Evolutionary conservation across 2,113 vertebrate genomes (phyloP).

Genomic region (Pogona vitticeps): DNA sequence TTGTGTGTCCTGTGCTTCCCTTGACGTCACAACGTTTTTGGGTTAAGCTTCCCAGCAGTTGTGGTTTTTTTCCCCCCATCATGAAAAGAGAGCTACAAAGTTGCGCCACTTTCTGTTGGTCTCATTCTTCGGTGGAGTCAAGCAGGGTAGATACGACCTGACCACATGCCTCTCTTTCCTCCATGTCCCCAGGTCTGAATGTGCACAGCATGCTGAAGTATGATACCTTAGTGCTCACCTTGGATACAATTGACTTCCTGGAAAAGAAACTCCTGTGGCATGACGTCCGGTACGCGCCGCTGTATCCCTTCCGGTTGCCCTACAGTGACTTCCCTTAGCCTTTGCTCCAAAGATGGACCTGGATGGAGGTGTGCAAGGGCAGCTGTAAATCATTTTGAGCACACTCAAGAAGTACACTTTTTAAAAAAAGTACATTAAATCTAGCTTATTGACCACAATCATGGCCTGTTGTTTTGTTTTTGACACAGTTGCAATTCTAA

Average conservation of each 20-base stretch:
- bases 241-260: conserved; percentile 81
- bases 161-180: fast-evolving
- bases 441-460: neutral
- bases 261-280: conserved; percentile 90
- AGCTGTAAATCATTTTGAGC: neutral
- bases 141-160: neutral
- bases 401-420: too few relatives aligned
- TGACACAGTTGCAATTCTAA: neutral
- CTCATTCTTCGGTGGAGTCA: neutral
- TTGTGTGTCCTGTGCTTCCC: neutral
- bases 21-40: neutral
- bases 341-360: neutral
- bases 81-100: neutral
- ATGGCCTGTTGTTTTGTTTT: neutral
- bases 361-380: neutral
- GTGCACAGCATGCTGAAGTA: conserved; percentile 91
- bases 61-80: neutral
- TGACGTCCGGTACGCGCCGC: conserved; percentile 72
- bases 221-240: conserved; percentile 82
- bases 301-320: conserved; percentile 84
- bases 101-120: neutral
- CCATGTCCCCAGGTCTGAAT: conserved; percentile 79
- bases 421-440: neutral
- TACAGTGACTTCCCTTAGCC: conserved; percentile 78
- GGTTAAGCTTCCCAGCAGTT: neutral